A percentile compares a stretch with the other conserved stretches of the same genome.
phyloP scores from a whole-genome alignment of 2,797 vertebrate genomes.

The Sebastiscus albofasciatus region DNA sequence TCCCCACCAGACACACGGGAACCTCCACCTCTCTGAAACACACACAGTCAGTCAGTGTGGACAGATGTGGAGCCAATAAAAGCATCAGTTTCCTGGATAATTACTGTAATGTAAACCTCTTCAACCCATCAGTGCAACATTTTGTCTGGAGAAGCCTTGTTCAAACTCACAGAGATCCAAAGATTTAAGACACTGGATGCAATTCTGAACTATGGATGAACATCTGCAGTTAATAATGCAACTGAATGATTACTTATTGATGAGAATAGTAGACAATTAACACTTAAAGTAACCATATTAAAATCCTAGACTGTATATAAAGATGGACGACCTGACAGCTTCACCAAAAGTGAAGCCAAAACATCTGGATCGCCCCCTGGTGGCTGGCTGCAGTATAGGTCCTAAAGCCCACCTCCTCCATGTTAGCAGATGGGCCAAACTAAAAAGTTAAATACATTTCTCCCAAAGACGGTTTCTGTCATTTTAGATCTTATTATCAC shows the following conservation, averaged over 20 bases:
- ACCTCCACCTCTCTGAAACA: conserved; percentile 73
- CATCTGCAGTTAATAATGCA: not conserved
- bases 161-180: not conserved
- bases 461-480: too few species aligned
- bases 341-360: too few species aligned
- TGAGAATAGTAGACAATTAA: not conserved
- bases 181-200: not conserved
- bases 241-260: not conserved
- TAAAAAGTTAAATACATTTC: too few species aligned
- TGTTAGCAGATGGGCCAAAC: too few species aligned
- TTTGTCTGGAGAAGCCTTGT: not conserved
- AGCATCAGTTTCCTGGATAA: not conserved
- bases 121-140: not conserved
- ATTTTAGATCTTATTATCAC: not conserved
- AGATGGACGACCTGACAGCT: too few species aligned
- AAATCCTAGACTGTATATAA: not conserved
- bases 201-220: not conserved
- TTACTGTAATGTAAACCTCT: not conserved
- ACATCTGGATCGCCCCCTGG: too few species aligned
- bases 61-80: not conserved
- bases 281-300: not conserved
- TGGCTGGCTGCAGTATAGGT: too few species aligned
- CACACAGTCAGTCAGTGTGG: not conserved
- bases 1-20: conserved; percentile 82
- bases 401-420: too few species aligned